Base-by-base conservation (phyloP, 2,797 vertebrate species). In the Amazona finschi region DNA sequence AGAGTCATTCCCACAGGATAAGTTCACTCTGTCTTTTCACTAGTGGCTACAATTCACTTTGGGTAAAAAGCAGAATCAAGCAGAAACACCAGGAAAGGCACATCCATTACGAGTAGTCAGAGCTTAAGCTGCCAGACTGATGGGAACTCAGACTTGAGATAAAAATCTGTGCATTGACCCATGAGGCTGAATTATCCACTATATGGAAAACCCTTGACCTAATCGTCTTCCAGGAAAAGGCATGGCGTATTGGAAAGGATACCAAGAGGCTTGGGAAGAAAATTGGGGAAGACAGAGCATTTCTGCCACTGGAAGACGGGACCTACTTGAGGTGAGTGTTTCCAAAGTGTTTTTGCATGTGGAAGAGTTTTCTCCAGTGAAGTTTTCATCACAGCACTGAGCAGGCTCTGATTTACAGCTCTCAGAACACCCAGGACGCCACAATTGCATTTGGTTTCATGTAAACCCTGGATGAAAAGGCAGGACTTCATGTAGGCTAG, bases 61-160 rank as follows among this genome's bases (percentile, higher is more conserved):
- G 21, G 43, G 16, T 81, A 55, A 60, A 85, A 86, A 39, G 30
- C 0, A 1, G 43, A n/a, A 50, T 78, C 4, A 5, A 46, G 66
- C 36, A 70, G 55, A 70, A 89, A 83, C 1, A 27, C 25, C 60
- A 55, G 39, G 4, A 3, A 38, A 75, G 61, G 31, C 79, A 41
- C 31, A 25, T 70, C 91, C 91, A 52, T 72, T 69, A 47, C 0
- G 21, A 33, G 44, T 4, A 84, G 66, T 16, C 69, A 36, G 78
- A 72, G 72, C 64, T 77, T 66, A 30, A 91, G 73, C 86, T 90
- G 79, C 79, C 76, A 85, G 75, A 79, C 53, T 85, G 89, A 92
- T 71, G 81, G 93, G 28, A 89, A 5, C 75, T 87, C 61, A 7
- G 75, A 66, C 50, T 4, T 2, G 36, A 82, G 92, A 85, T n/a